These are phyloP conservation scores for Reticulitermes speratus DNA, from an alignment of 1,140 invertebrate species.

Conservation along the genomic window DNA sequence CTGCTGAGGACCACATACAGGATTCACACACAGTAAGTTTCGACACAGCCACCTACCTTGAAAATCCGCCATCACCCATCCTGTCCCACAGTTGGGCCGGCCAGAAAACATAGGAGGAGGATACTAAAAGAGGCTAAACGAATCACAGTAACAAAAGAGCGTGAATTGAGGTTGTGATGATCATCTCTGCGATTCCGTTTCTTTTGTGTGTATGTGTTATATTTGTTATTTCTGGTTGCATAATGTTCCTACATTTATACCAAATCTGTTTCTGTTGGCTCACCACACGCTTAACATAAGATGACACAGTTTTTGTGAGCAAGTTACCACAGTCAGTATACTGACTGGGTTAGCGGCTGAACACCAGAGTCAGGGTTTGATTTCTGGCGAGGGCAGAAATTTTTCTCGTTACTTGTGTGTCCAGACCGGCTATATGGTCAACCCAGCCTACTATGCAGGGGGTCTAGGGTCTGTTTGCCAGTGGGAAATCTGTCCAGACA, in stretches of 20 bases:
- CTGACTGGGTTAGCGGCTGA: no score
- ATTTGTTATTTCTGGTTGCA: background rate
- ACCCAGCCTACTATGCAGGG: no score
- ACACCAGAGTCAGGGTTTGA: no score
- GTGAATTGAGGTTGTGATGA: slow-evolving; percentile 3
- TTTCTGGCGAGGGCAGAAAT: no score
- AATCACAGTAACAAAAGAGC: background rate
- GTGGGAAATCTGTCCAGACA: no score
- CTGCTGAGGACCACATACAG: background rate
- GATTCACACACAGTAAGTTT: slow-evolving; percentile 19
- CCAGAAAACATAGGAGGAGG: slow-evolving; percentile 17
- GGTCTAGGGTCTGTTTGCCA: no score
- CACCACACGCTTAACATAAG: background rate
- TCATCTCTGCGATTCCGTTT: slow-evolving; percentile 1
- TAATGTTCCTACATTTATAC: background rate
- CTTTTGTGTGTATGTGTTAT: background rate
- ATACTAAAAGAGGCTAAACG: slow-evolving; percentile 17
- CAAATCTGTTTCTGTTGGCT: background rate
- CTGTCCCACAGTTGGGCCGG: slow-evolving; percentile 17
- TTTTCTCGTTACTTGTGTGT: no score
- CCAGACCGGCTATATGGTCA: no score
- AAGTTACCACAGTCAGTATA: no score
- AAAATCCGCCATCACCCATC: slow-evolving; percentile 20
- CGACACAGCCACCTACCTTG: background rate
- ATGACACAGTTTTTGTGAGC: no score